Evolutionary conservation across 2,797 vertebrate species (phyloP), one percentile per base, ranked within the genome.

Genomic region (Coracias cyanogaster): DNA sequence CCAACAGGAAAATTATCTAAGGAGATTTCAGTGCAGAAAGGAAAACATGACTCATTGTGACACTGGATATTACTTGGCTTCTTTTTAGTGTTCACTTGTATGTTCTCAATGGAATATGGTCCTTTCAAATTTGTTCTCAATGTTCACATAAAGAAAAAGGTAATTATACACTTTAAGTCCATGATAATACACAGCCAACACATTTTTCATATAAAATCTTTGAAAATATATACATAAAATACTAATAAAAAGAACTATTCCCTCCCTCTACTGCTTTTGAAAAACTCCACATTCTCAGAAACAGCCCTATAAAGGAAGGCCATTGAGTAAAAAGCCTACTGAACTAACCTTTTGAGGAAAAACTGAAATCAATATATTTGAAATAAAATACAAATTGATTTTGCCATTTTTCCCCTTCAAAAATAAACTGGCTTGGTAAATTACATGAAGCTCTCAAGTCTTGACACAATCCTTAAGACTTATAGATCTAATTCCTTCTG

Each of bases 351-450:
- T 80, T 62, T 85, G 73, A 87, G 29, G 57, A 87, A 93, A 94
- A 94, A 82, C 69, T 85, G 64, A 88, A 92, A 95, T 92, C 87
- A 85, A 94, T 94, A 80, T 8, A 21, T 81, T 78, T 70, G 55
- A 77, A 95, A 94, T 92, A 61, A 95, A 90, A 90, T 90, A 41
- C 41, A 65, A 88, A 94, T 94, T 94, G 82, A 94, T 96, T 94
- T 90, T 90, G 11, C 16, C 49, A 57, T 74, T 43, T 90, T 91
- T 93, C 61, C 5, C 62, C 70, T 86, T 89, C 16, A 86, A 88
- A 96, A 88, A 85, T 81, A 93, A 96, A 93, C 69, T 58, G 48
- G 6, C 22, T 78, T 26, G 46, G 28, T 74, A 89, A 86, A 87
- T 77, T 90, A 37, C 10, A 52, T 7, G 2, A 91, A 88, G 24